These are phyloP conservation scores for Drosophila subquinaria DNA, from an alignment of 2,888 invertebrate genomes.

Conservation along the genomic window DNA sequence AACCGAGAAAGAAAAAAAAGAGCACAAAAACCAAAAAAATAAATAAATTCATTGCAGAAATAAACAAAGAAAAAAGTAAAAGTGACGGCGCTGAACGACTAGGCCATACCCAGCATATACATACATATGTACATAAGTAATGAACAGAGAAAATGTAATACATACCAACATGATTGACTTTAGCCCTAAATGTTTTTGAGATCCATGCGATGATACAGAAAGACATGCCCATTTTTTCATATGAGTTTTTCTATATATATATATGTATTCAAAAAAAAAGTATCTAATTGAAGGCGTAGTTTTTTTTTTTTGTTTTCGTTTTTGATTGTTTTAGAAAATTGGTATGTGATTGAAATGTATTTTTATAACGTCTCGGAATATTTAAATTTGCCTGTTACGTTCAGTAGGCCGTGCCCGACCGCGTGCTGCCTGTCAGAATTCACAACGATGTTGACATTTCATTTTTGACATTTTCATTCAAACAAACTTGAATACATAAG, in stretches of 20 bases:
- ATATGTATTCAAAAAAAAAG: conserved; percentile 10
- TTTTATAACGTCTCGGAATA: conserved; percentile 21
- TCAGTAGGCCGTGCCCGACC: conserved; percentile 37
- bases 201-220: conserved; percentile 17
- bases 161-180: conserved; percentile 14
- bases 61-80: conserved; percentile 26
- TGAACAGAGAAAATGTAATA: not conserved
- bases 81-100: conserved; percentile 15
- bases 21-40: not conserved
- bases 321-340: conserved; percentile 37
- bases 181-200: conserved; percentile 12
- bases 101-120: conserved; percentile 19
- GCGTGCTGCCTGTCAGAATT: conserved; percentile 71
- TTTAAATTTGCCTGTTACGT: not conserved
- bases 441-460: conserved; percentile 17
- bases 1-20: conserved; percentile 7
- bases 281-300: conserved; percentile 28
- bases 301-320: conserved; percentile 22
- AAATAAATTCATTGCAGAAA: not conserved
- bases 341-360: conserved; percentile 23
- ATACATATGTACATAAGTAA: not conserved
- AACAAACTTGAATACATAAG: not conserved
- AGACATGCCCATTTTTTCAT: conserved; percentile 19
- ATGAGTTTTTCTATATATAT: not conserved
- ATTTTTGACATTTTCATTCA: conserved; percentile 13